phyloP scores from a whole-genome alignment of 1,140 invertebrate species.

The Ctenoplectra terminalis region DNA sequence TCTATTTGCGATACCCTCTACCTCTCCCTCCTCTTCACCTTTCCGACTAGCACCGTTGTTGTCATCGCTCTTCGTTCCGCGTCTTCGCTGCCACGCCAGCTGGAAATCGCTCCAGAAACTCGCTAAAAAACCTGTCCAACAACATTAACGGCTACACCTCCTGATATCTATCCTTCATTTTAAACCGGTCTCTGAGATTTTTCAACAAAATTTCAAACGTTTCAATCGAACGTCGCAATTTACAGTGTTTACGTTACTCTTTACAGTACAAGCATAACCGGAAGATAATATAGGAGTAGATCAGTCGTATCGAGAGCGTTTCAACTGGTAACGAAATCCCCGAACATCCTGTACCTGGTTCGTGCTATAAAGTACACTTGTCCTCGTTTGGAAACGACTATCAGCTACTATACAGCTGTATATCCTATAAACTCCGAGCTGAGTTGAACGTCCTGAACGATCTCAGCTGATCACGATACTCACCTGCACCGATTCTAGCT shows the following conservation, averaged over 20 bases:
- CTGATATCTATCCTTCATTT: too few species aligned
- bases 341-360: not conserved
- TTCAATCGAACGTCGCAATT: not conserved
- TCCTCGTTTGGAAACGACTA: not conserved
- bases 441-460: not conserved
- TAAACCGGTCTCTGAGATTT: not conserved
- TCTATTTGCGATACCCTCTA: conserved; percentile 46
- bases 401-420: not conserved
- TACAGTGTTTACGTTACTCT: too few species aligned
- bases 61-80: not conserved
- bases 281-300: too few species aligned
- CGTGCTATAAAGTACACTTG: not conserved
- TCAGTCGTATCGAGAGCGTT: not conserved
- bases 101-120: conserved; percentile 4
- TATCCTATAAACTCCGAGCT: too few species aligned
- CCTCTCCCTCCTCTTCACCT: too few species aligned
- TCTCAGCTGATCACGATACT: not conserved
- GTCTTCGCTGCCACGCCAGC: not conserved
- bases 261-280: too few species aligned
- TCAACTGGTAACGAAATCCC: not conserved
- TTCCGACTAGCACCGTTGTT: not conserved
- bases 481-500: not conserved
- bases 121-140: not conserved
- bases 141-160: not conserved
- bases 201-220: not conserved